Base-by-base conservation (phyloP, 1,140 invertebrate genomes). In the Zaprionus africanus region DNA sequence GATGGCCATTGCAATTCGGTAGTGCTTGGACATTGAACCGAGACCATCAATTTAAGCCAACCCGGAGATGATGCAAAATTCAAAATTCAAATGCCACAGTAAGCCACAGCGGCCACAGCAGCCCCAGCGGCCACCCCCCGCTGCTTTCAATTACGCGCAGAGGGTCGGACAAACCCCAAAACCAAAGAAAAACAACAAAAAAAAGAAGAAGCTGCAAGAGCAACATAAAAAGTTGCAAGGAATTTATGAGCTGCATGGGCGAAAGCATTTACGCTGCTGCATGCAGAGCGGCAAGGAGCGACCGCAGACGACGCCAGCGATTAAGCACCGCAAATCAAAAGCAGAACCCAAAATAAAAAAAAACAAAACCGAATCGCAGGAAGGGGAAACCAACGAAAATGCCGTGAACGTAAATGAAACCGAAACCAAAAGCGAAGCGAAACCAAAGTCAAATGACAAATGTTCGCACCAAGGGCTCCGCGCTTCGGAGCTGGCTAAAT, bases 271-370 rank as follows among this genome's bases (percentile, higher is more conserved):
- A 53, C 70, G 75, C 64, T 64, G 74, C 63, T 80, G 76, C 80
- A 87, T 81, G 72, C 68, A 63, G 19, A 22, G 22, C 17, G 41
- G 46, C 38, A 66, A 72, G 62, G 65, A 46, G 34, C 24, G 41
- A 76, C 76, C 72, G 77, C 84, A 87, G 81, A 87, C 84, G 68
- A 72, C 76, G 78, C 84, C 81, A 88, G 56, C 85, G 84, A 90
- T 88, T 88, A 90, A 88, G 78, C 63, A 81, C 81, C 81, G 75
- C 85, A 84, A 87, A 84, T 87, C 83, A 87, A 88, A 78, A 46
- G 65, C 64, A 65, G 49, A 63, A 84, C 38, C 43, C 82, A 31
- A 31, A 31, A 31, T 31, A 31, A 1, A 22, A 22, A 41, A 64
- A 17, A 70, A 19, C 57, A 15, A 26, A 61, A 67, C 31, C 69